These are phyloP conservation scores for Temnothorax rugatulus DNA, from an alignment of 2,888 invertebrate species.

Conservation along the genomic window DNA sequence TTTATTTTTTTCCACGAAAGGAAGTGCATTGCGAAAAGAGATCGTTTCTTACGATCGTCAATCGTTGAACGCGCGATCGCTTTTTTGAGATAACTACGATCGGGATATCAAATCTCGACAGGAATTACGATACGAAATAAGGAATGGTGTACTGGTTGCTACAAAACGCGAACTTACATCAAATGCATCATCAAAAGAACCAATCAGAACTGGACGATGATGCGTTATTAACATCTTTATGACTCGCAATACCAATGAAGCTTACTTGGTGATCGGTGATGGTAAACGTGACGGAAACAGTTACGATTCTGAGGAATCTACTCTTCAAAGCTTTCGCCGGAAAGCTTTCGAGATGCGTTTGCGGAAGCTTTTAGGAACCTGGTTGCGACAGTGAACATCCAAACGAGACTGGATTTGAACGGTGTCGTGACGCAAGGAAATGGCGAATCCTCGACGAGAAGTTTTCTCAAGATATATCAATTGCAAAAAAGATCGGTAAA, in stretches of 20 bases:
- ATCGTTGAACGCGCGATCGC: neutral
- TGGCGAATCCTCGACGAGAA: constrained; percentile 71
- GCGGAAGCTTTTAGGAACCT: constrained; percentile 53
- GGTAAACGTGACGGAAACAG: constrained; percentile 1
- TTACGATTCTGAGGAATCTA: constrained; percentile 18
- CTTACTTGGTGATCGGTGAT: constrained; percentile 62
- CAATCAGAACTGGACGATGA: constrained; percentile 77
- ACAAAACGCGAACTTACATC: constrained; percentile 15
- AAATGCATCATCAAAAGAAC: constrained; percentile 73
- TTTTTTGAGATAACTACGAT: constrained; percentile 4
- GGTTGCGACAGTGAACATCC: constrained; percentile 55
- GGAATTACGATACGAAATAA: neutral
- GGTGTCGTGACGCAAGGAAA: constrained; percentile 61
- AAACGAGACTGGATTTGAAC: constrained; percentile 67
- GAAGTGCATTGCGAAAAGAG: neutral
- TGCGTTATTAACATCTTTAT: constrained; percentile 62
- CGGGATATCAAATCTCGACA: neutral
- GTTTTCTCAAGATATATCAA: constrained; percentile 70
- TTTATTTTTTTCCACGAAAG: neutral
- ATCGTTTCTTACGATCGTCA: constrained; percentile 2
- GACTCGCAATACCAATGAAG: constrained; percentile 9
- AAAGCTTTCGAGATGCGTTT: constrained; percentile 36
- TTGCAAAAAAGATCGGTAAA: neutral
- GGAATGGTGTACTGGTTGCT: constrained; percentile 16
- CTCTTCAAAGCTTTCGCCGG: constrained; percentile 28